These are phyloP conservation scores for Spodoptera litura DNA, from an alignment of 1,140 invertebrate species.

Conservation along the genomic window DNA sequence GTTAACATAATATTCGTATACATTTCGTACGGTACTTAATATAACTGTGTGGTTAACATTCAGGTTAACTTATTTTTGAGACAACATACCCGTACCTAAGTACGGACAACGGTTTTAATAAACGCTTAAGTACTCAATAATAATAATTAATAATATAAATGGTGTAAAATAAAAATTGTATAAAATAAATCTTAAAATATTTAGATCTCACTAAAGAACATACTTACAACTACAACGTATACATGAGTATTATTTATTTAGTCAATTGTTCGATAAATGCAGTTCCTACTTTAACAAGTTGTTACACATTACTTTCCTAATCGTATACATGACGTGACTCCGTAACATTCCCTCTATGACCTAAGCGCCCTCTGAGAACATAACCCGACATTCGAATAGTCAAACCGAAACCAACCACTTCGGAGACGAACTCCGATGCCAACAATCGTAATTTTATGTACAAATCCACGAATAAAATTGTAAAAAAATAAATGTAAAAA, in stretches of 20 bases:
- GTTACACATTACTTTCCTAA: conserved; percentile 72
- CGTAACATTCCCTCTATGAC: conserved; percentile 57
- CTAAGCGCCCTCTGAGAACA: conserved; percentile 65
- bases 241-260: conserved; percentile 84
- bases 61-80: conserved; percentile 26
- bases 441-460: conserved; percentile 78
- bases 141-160: conserved; percentile 58
- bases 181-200: conserved; percentile 66
- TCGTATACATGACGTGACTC: conserved; percentile 80
- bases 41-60: conserved; percentile 36
- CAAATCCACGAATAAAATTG: conserved; percentile 79
- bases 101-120: conserved; percentile 70
- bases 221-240: conserved; percentile 81
- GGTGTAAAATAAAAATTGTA: conserved; percentile 61
- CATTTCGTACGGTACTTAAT: conserved; percentile 58
- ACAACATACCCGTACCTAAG: conserved; percentile 51
- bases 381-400: conserved; percentile 64
- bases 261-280: conserved; percentile 80
- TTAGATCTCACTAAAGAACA: conserved; percentile 81
- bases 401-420: conserved; percentile 73
- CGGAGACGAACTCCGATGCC: conserved; percentile 59
- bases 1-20: conserved; percentile 81
- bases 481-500: conserved; percentile 84
- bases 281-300: conserved; percentile 76
- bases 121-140: conserved; percentile 73